Conservation (phyloP, 1,140 invertebrate species). For the Pogonus chalceus region DNA sequence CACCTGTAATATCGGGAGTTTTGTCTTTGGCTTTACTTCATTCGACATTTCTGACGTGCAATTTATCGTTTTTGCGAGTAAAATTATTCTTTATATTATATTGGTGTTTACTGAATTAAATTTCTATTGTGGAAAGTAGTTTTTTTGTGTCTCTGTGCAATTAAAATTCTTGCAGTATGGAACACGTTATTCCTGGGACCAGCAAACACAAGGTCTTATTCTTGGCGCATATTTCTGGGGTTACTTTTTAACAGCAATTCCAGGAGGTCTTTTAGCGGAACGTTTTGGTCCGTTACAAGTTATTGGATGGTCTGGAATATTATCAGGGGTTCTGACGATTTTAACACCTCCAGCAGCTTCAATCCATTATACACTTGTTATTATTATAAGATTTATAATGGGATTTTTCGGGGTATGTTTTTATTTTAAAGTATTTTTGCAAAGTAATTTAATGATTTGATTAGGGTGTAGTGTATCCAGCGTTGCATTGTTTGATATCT, state of each 20-base stretch:
- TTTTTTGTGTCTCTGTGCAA: too few relatives aligned
- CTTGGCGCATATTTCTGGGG: slow-evolving; percentile 60
- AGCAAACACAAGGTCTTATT: slow-evolving; percentile 50
- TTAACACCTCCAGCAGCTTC: slow-evolving; percentile 52
- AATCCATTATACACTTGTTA: slow-evolving; percentile 48
- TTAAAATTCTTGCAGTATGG: too few relatives aligned
- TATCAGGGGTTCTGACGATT: slow-evolving; percentile 58
- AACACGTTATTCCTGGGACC: slow-evolving; percentile 42
- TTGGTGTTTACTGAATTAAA: too few relatives aligned
- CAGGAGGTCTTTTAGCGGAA: slow-evolving; percentile 30
- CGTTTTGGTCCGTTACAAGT: slow-evolving; percentile 44
- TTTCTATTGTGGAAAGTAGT: too few relatives aligned
- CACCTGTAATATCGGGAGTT: too few relatives aligned
- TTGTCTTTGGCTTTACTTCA: too few relatives aligned
- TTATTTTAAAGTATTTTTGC: too few relatives aligned
- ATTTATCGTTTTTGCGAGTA: too few relatives aligned
- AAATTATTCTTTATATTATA: too few relatives aligned
- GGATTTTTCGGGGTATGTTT: slow-evolving; percentile 54
- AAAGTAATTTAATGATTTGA: too few relatives aligned
- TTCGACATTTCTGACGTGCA: too few relatives aligned
- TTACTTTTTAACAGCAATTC: slow-evolving; percentile 28
- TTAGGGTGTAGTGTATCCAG: slow-evolving; percentile 61
- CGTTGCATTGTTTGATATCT: slow-evolving; percentile 58
- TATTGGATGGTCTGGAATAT: slow-evolving; percentile 56
- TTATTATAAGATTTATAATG: slow-evolving; percentile 51